These are phyloP conservation scores for Lepidostoma basale DNA, from an alignment of 1,140 invertebrate species.

Conservation along the genomic window DNA sequence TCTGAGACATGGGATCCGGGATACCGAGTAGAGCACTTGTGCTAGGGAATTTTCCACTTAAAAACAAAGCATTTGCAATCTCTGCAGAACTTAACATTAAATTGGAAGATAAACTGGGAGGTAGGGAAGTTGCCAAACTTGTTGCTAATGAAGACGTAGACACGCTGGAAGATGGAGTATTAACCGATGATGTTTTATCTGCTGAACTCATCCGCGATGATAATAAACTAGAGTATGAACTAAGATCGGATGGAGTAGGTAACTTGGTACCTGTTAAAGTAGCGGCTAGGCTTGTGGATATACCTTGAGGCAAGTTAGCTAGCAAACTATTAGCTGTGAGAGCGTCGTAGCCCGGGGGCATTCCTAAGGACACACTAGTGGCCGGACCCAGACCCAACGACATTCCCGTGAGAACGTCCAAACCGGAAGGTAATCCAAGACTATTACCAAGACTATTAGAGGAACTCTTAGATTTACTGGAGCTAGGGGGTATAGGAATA, in stretches of 20 bases:
- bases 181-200: conserved; percentile 49
- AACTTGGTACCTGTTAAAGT: conserved; percentile 53
- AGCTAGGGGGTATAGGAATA: conserved; percentile 56
- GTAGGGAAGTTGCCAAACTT: conserved; percentile 51
- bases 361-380: conserved; percentile 51
- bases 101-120: conserved; percentile 62
- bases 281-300: conserved; percentile 55
- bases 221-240: conserved; percentile 52
- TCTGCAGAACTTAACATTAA: conserved; percentile 66
- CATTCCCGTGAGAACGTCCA: conserved; percentile 61
- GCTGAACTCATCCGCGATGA: conserved; percentile 52
- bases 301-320: conserved; percentile 52
- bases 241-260: conserved; percentile 54
- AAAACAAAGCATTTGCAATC: conserved; percentile 66
- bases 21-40: conserved; percentile 63
- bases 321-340: conserved; percentile 56
- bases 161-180: conserved; percentile 46
- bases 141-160: conserved; percentile 36
- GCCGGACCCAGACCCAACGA: conserved; percentile 55
- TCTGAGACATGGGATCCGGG: conserved; percentile 71
- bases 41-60: conserved; percentile 65
- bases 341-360: conserved; percentile 55
- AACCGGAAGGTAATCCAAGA: conserved; percentile 51
- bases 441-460: conserved; percentile 51
- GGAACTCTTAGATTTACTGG: conserved; percentile 56